phyloP scores from a whole-genome alignment of 2,113 vertebrate genomes.

The Oophaga pumilio region DNA sequence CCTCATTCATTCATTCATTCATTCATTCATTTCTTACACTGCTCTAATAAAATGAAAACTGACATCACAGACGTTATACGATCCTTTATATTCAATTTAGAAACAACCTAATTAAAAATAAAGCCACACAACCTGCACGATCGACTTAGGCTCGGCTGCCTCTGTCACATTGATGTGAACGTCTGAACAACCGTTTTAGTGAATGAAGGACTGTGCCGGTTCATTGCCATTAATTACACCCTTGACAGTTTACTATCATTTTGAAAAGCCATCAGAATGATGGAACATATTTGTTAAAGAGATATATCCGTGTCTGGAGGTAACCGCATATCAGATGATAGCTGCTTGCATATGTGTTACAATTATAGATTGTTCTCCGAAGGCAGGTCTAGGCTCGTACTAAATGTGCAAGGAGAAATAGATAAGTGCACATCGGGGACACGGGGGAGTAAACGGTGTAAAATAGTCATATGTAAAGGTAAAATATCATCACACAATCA shows the following conservation, averaged over 20 bases:
- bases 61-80: neutral
- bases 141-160: conserved; percentile 1
- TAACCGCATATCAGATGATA: conserved; percentile 36
- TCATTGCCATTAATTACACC: conserved; percentile 57
- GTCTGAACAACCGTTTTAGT: conserved; percentile 40
- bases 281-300: conserved; percentile 52
- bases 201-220: conserved; percentile 41
- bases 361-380: conserved; percentile 47
- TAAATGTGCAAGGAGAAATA: neutral
- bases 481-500: neutral
- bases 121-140: neutral
- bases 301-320: conserved; percentile 54
- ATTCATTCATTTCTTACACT: no score
- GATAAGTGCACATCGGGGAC: neutral
- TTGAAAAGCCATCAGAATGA: conserved; percentile 39
- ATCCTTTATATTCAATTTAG: neutral
- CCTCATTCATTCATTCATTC: no score
- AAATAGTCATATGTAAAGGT: neutral
- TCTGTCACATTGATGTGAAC: conserved; percentile 43
- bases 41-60: no score
- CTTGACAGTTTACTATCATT: conserved; percentile 45
- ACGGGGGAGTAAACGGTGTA: neutral
- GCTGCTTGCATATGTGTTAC: conserved; percentile 25
- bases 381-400: conserved; percentile 34
- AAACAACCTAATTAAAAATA: neutral